Evolutionary conservation across 2,797 vertebrate species (phyloP).

Genomic region (Typhlichthys eigenmanni): DNA sequence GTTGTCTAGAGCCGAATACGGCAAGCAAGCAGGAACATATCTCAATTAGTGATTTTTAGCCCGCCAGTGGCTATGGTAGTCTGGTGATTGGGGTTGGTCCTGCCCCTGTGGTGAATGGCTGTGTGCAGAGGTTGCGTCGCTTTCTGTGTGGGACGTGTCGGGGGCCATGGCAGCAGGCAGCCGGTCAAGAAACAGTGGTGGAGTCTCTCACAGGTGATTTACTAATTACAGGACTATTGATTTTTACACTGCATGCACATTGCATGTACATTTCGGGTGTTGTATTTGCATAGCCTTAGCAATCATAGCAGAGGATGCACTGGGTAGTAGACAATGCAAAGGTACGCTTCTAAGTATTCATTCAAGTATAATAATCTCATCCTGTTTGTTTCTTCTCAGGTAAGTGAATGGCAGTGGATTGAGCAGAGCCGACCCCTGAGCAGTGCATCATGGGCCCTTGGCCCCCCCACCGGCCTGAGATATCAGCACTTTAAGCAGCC

Average conservation of each 20-base stretch:
- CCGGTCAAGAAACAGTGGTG: slow-evolving; percentile 54
- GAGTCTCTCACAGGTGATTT: slow-evolving; percentile 69
- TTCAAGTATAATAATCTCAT: not conserved
- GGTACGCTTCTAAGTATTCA: no score
- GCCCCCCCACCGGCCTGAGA: slow-evolving; percentile 69
- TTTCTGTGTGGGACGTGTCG: slow-evolving; percentile 73
- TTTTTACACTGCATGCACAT: not conserved
- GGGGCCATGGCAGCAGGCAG: slow-evolving; percentile 62
- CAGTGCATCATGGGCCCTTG: slow-evolving; percentile 72
- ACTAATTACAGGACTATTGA: not conserved
- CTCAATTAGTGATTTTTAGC: slow-evolving; percentile 12
- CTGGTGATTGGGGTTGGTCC: slow-evolving; percentile 51
- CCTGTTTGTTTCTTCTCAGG: slow-evolving; percentile 43
- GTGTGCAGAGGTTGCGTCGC: slow-evolving; percentile 73
- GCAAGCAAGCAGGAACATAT: not conserved
- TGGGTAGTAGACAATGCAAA: no score
- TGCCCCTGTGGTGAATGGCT: slow-evolving; percentile 77
- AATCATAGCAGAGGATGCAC: no score
- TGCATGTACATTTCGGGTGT: not conserved
- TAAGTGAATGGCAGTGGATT: slow-evolving; percentile 47
- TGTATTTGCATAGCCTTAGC: not conserved
- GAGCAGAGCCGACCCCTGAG: slow-evolving; percentile 57
- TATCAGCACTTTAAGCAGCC: slow-evolving; percentile 66
- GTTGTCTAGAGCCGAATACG: not conserved
- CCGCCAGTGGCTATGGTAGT: slow-evolving; percentile 52